These are phyloP conservation scores for Semicossyphus pulcher DNA, from an alignment of 2,113 vertebrate genomes.

Conservation along the genomic window DNA sequence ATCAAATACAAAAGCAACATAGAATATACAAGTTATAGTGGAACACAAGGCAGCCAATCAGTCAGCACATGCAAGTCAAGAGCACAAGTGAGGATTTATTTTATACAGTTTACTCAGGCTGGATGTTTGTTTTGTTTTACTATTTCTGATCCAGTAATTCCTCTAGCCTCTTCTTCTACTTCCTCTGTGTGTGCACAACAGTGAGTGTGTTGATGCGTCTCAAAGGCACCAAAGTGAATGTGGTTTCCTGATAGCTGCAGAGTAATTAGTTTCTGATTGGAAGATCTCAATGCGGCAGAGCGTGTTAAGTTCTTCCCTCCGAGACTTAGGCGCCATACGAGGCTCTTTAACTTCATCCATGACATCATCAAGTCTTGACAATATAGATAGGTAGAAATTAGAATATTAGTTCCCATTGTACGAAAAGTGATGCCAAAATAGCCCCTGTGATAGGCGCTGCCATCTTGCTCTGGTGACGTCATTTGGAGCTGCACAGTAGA, in stretches of 20 bases:
- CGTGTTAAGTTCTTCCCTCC: background rate
- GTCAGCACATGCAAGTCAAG: background rate
- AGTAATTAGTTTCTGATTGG: slow-evolving; percentile 23
- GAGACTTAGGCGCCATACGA: too few species aligned
- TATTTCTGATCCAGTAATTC: background rate
- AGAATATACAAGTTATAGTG: background rate
- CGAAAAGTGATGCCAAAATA: too few species aligned
- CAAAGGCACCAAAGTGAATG: background rate
- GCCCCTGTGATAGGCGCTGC: too few species aligned
- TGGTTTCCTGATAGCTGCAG: background rate
- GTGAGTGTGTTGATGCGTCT: background rate
- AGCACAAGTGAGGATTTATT: background rate
- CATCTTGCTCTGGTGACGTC: too few species aligned
- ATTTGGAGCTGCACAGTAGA: too few species aligned
- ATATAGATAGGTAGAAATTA: too few species aligned
- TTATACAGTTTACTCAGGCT: background rate
- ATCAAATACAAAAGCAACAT: background rate
- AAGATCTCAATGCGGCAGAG: background rate
- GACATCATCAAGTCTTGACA: too few species aligned
- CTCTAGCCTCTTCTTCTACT: too few species aligned
- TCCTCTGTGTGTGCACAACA: too few species aligned
- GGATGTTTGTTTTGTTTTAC: background rate
- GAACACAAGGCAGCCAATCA: background rate
- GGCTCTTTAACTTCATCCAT: too few species aligned
- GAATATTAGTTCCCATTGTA: too few species aligned